Percentiles rank a stretch among this genome's conserved stretches.
Conservation (phyloP, 1,140 invertebrate species). For the Thaumatotibia leucotreta region DNA sequence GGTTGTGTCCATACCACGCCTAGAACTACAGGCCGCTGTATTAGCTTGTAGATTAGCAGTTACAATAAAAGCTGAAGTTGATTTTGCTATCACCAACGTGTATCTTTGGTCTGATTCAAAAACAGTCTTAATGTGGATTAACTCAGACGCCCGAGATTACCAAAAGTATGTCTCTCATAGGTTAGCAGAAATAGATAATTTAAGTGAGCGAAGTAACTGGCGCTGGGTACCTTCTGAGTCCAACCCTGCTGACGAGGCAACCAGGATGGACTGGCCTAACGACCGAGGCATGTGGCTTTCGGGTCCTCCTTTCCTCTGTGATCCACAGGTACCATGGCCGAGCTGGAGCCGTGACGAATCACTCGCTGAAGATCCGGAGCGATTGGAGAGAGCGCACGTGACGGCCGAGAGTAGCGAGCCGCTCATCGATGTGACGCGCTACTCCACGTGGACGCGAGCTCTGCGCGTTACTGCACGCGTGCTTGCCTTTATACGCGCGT, state of each 20-base stretch:
- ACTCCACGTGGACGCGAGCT: constrained; percentile 2
- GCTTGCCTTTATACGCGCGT: background rate
- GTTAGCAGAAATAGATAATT: constrained; percentile 31
- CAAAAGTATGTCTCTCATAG: constrained; percentile 42
- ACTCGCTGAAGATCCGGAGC: constrained; percentile 14
- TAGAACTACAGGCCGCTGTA: constrained; percentile 43
- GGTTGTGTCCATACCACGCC: constrained; percentile 33
- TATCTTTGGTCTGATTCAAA: constrained; percentile 17
- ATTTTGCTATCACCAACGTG: background rate
- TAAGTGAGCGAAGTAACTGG: constrained; percentile 29
- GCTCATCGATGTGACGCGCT: background rate
- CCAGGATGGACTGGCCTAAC: constrained; percentile 8
- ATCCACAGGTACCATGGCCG: constrained; percentile 17
- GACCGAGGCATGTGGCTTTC: constrained; percentile 20
- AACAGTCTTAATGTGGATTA: constrained; percentile 16
- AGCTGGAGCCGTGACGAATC: background rate
- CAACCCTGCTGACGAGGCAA: constrained; percentile 40
- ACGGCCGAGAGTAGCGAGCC: background rate
- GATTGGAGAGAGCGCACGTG: background rate
- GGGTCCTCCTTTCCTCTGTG: constrained; percentile 25
- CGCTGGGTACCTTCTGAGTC: constrained; percentile 25
- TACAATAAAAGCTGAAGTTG: constrained; percentile 16
- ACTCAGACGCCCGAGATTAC: constrained; percentile 13
- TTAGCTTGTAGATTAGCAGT: constrained; percentile 25
- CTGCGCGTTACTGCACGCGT: background rate